Base-by-base conservation (phyloP, 2,888 invertebrate species). In the Myopa tessellatipennis region DNA sequence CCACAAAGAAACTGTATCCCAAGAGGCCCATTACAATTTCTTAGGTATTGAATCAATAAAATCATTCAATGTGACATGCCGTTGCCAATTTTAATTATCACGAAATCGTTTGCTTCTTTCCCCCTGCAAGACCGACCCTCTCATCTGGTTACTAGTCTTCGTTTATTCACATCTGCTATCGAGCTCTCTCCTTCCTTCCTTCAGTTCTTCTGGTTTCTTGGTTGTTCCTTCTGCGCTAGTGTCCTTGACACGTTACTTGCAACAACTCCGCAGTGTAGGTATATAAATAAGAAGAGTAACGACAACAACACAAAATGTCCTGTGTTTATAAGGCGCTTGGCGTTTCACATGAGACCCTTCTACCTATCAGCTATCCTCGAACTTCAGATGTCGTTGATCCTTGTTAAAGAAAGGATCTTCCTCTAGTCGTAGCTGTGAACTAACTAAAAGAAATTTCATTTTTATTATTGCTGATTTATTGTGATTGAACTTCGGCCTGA, bases 321-420 rank as follows among this genome's bases (percentile, higher is more conserved):
- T 26, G 26, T 26, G 26, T 26, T 26, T 26, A 26, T 26, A 26
- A 26, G 26, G 26, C 26, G 26, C 26, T 26, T 26, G 26, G 26
- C 26, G 26, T 26, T 26, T 26, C 63, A 14, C 63, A 36, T 1
- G 8, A 63, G 34, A 14, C 34, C 14, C 10, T 63, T 63, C 36
- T 63, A 6, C 10, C 8, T 63, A 52, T 63, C n/a, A 45, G 45
- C 45, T 45, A 45, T 10, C 70, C 8, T 36, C 3, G 36, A 7
- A 50, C 60, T n/a, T 69, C 60, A 81, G 80, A 80, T 74, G 69
- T 79, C 79, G 76, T 72, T 78, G 74, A 76, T 79, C 78, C 77
- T 76, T 80, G 77, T 80, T 81, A 78, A 80, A 80, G 81, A 80
- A 81, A 79, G 79, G 80, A 80, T 80, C 26, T 26, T 26, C 26